phyloP scores from a whole-genome alignment of 2,797 vertebrate genomes.

The Champsocephalus esox region DNA sequence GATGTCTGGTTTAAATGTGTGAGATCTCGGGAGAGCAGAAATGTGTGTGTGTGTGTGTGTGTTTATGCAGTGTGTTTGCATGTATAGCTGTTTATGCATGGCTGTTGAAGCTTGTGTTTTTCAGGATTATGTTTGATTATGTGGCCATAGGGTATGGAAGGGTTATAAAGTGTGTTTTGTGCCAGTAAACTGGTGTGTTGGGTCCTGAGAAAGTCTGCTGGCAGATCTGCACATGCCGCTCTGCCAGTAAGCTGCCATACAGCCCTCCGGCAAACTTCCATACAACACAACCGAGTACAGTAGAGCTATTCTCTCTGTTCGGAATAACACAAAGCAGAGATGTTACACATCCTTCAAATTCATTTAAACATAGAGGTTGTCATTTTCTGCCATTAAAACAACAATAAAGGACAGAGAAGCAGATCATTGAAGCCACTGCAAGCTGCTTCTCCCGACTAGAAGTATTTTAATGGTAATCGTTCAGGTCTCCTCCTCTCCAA shows the following conservation, averaged over 20 bases:
- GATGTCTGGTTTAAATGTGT: slow-evolving; percentile 54
- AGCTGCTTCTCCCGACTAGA: too few species aligned
- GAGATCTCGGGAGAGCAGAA: slow-evolving; percentile 14
- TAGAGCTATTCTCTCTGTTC: slow-evolving; percentile 42
- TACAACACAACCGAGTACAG: slow-evolving; percentile 29
- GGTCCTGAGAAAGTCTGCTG: slow-evolving; percentile 48
- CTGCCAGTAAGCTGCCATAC: slow-evolving; percentile 43
- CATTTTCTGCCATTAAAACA: too few species aligned
- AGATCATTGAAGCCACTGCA: too few species aligned
- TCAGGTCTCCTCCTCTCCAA: too few species aligned
- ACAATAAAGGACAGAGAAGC: too few species aligned
- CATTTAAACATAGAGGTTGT: background rate
- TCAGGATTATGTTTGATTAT: slow-evolving; percentile 57
- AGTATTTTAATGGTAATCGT: too few species aligned
- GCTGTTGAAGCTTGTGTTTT: slow-evolving; percentile 35
- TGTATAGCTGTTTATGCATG: slow-evolving; percentile 33
- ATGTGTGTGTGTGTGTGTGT: slow-evolving; percentile 13
- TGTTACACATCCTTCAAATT: slow-evolving; percentile 34
- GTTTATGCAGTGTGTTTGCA: slow-evolving; percentile 9
- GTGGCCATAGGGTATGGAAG: slow-evolving; percentile 37
- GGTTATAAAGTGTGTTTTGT: slow-evolving; percentile 39
- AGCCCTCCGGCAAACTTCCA: slow-evolving; percentile 35
- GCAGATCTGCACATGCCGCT: slow-evolving; percentile 37
- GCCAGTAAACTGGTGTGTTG: slow-evolving; percentile 33
- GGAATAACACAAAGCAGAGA: slow-evolving; percentile 47